phyloP scores from a whole-genome alignment of 2,113 vertebrate genomes.

The Aegithalos caudatus region DNA sequence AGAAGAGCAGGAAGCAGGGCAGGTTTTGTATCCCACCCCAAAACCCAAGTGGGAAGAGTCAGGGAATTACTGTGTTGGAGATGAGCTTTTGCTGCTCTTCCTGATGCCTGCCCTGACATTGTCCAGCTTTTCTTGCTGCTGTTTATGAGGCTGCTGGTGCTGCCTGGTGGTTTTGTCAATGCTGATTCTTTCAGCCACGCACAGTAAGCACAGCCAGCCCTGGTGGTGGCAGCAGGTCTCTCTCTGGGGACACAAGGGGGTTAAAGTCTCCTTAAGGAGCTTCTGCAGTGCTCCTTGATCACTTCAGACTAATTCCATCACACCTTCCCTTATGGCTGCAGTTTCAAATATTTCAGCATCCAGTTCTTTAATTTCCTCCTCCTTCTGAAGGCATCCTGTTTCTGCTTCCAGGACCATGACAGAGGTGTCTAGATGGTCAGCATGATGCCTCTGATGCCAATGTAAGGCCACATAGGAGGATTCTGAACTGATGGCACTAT shows the following conservation, averaged over 20 bases:
- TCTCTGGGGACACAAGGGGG: neutral
- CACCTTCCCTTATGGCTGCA: neutral
- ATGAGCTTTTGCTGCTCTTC: neutral
- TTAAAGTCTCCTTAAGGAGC: neutral
- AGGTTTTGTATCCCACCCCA: neutral
- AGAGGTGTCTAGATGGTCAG: neutral
- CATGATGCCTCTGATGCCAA: neutral
- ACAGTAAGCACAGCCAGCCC: neutral
- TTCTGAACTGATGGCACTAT: neutral
- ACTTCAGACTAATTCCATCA: rapidly evolving
- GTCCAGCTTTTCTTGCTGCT: neutral
- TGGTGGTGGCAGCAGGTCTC: neutral
- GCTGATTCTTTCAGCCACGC: neutral
- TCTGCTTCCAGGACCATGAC: neutral
- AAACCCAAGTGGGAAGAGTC: neutral
- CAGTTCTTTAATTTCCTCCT: neutral
- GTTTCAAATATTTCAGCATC: neutral
- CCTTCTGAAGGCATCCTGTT: neutral
- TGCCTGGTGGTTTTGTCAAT: neutral
- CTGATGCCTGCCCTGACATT: neutral
- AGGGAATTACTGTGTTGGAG: rapidly evolving
- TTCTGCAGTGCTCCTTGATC: neutral
- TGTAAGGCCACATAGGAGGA: neutral
- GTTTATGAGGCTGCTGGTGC: neutral
- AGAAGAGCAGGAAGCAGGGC: neutral